Evolutionary conservation across 2,797 vertebrate species (phyloP).

Genomic region (Fistularia tabacaria): DNA sequence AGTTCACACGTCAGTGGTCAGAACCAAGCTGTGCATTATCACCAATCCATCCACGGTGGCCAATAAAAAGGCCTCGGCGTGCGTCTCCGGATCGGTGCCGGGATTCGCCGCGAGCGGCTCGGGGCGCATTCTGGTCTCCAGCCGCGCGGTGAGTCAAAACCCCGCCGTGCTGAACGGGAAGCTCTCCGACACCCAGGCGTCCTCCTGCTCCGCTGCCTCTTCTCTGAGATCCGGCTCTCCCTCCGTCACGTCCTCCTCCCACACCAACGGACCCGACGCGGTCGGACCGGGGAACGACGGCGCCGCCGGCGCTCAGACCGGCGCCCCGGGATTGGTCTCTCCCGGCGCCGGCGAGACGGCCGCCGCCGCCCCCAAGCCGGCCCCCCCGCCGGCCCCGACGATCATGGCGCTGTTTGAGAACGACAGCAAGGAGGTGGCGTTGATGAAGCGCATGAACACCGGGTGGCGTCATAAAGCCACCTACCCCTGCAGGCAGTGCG

Average conservation of each 20-base stretch:
- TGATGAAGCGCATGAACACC: slow-evolving; percentile 47
- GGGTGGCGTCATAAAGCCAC: slow-evolving; percentile 65
- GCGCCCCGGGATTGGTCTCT: too few species aligned
- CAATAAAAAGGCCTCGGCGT: neutral
- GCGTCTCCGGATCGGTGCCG: neutral
- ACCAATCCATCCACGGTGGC: slow-evolving; percentile 18
- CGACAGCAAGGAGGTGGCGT: slow-evolving; percentile 23
- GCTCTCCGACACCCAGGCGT: neutral
- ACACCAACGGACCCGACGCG: too few species aligned
- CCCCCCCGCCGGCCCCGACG: too few species aligned
- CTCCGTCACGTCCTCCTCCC: neutral
- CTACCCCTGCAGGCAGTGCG: slow-evolving; percentile 75
- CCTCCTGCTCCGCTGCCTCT: neutral
- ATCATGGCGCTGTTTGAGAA: slow-evolving; percentile 58
- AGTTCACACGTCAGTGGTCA: slow-evolving; percentile 57
- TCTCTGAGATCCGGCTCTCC: slow-evolving; percentile 1
- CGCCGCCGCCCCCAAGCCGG: too few species aligned
- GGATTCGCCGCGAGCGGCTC: neutral
- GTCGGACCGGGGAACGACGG: too few species aligned
- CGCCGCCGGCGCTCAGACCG: too few species aligned
- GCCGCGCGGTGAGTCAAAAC: neutral
- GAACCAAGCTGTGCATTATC: slow-evolving; percentile 49
- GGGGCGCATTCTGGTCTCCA: neutral
- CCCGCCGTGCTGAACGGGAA: slow-evolving; percentile 22
- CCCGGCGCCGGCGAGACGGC: too few species aligned